Evolutionary conservation across 2,113 vertebrate genomes (phyloP).

Genomic region (Xiphias gladius): DNA sequence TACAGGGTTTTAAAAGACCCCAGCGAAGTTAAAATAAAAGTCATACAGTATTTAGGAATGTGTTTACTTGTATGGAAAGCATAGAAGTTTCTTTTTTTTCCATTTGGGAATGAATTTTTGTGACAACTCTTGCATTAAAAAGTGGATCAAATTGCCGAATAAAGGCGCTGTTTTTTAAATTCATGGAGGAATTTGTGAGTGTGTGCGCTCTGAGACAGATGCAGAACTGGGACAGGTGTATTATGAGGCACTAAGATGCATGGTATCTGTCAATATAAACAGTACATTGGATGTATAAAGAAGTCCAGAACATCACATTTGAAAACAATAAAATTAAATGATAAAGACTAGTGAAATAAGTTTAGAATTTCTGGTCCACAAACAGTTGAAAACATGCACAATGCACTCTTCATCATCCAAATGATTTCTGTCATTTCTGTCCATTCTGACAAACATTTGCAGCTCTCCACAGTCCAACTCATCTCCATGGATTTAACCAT

Average conservation of each 20-base stretch:
- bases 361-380: conserved; percentile 33
- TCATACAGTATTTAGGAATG: conserved; percentile 43
- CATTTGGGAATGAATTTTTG: conserved; percentile 13
- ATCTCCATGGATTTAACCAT: conserved; percentile 19
- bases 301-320: conserved; percentile 16
- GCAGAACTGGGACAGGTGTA: neutral
- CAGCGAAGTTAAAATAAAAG: neutral
- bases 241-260: conserved; percentile 56
- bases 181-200: neutral
- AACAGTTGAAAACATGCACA: conserved; percentile 42
- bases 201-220: neutral
- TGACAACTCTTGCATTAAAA: neutral
- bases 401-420: neutral
- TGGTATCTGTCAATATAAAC: neutral
- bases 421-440: conserved; percentile 4
- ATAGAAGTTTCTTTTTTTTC: neutral
- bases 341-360: conserved; percentile 16
- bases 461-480: conserved; percentile 31
- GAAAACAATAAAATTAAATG: conserved; percentile 14
- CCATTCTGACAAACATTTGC: conserved; percentile 10
- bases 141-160: neutral
- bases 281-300: neutral
- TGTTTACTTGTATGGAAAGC: conserved; percentile 10
- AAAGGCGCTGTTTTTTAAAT: neutral
- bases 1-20: neutral